Base-by-base conservation (phyloP, 2,888 invertebrate genomes). In the Epirrhoe alternata region DNA sequence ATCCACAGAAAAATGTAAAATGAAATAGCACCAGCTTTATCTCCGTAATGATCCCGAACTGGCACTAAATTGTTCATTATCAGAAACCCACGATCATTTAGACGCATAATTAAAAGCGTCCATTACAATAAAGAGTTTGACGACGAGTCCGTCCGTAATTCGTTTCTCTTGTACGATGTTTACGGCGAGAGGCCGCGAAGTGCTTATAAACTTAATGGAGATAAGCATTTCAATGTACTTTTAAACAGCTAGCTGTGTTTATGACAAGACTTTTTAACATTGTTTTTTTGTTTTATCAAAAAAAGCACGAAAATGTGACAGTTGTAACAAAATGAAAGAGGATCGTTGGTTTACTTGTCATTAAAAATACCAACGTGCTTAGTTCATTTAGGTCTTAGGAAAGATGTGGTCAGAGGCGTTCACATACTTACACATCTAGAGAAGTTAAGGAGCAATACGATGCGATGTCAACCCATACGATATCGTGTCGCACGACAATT, bases 71-170 rank as follows among this genome's bases (percentile, higher is more conserved):
- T 68, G 66, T 66, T 64, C 64, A 65, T 68, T 63, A 65, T 62
- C 65, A 42, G 58, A 31, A 53, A 31, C 60, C 53, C 64, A 31
- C 63, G 63, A 67, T 72, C 70, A 72, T 72, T 65, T 65, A 55
- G 64, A 61, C 45, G 56, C 57, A 69, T 70, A 57, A 72, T 72
- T 70, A 68, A 72, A 65, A 60, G 38, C 12, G 24, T 54, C 64
- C 61, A 61, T 68, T 54, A 61, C 50, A 50, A 60, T 64, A 64
- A 68, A 61, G 53, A 54, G 57, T 61, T 59, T 68, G 50, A 68
- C 35, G 63, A 59, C 47, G 53, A 60, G 68, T 63, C 57, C 64
- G 64, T 64, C 59, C 42, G 60, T 68, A 61, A 68, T 58, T 42
- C 58, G 35, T 12, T 67, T 56, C 35, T 47, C 47, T 57, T 57